Evolutionary conservation across 1,140 invertebrate species (phyloP).

Genomic region (Agrypnia vestita): DNA sequence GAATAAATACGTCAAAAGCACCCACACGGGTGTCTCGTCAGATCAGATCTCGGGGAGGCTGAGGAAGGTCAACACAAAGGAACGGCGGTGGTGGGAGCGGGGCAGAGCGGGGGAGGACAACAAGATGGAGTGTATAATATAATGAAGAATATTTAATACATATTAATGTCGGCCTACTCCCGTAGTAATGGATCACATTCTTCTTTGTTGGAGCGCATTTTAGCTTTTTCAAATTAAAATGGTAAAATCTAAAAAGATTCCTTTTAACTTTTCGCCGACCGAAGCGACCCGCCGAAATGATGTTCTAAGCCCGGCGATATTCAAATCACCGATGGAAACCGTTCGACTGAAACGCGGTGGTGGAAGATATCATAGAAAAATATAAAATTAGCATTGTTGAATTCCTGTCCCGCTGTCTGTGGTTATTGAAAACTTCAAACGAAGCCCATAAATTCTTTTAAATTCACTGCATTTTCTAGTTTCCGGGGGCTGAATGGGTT

Average conservation of each 20-base stretch:
- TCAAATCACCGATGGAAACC: constrained; percentile 12
- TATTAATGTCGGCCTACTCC: neutral
- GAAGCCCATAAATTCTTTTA: constrained; percentile 28
- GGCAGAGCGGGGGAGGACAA: neutral
- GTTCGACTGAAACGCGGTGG: neutral
- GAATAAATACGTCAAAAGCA: constrained; percentile 41
- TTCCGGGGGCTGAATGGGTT: constrained; percentile 8
- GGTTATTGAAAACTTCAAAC: constrained; percentile 41
- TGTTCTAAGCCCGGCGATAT: neutral
- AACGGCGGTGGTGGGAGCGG: neutral
- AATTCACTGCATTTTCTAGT: constrained; percentile 12
- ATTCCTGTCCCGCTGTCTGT: constrained; percentile 29
- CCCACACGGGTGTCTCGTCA: constrained; percentile 14
- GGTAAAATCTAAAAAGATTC: no score
- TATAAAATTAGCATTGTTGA: constrained; percentile 40
- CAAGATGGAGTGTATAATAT: no score
- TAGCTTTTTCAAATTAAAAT: neutral
- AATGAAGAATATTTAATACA: no score
- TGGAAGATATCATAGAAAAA: constrained; percentile 23
- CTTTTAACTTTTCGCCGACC: no score
- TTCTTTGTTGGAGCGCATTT: neutral
- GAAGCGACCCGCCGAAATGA: neutral
- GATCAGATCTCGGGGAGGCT: constrained; percentile 7
- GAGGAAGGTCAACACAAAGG: constrained; percentile 20
- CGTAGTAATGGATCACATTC: neutral